phyloP scores from a whole-genome alignment of 2,888 invertebrate genomes.

The Caenorhabditis doughertyi region DNA sequence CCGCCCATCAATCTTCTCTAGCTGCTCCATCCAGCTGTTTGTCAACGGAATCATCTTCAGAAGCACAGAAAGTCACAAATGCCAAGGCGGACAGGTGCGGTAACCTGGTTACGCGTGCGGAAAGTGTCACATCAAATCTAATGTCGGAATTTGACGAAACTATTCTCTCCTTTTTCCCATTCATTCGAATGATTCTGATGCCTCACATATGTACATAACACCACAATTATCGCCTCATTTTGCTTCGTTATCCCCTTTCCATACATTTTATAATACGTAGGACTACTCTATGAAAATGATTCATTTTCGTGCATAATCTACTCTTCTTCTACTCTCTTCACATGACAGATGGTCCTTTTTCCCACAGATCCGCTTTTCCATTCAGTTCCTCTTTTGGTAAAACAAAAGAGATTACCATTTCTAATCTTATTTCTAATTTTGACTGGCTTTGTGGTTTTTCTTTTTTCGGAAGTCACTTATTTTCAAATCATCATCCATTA shows the following conservation, averaged over 20 bases:
- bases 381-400: neutral
- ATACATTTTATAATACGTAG: conserved; percentile 49
- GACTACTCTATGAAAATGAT: conserved; percentile 25
- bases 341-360: conserved; percentile 57
- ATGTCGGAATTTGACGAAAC: conserved; percentile 49
- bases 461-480: conserved; percentile 2
- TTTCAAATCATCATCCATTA: conserved; percentile 28
- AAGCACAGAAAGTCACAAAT: conserved; percentile 16
- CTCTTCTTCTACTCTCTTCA: conserved; percentile 17
- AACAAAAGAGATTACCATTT: conserved; percentile 15
- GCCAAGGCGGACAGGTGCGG: conserved; percentile 47
- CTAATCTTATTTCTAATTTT: conserved; percentile 13
- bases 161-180: no score
- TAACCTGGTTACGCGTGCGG: conserved; percentile 37
- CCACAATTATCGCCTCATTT: conserved; percentile 61
- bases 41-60: conserved; percentile 22
- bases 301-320: conserved; percentile 58
- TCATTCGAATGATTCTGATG: conserved; percentile 1
- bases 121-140: conserved; percentile 48
- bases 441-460: neutral
- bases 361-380: conserved; percentile 27
- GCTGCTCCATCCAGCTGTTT: conserved; percentile 49
- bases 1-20: conserved; percentile 54
- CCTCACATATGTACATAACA: conserved; percentile 50
- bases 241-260: conserved; percentile 17